Base-by-base conservation (phyloP, 1,140 invertebrate genomes). In the Limonius californicus region DNA sequence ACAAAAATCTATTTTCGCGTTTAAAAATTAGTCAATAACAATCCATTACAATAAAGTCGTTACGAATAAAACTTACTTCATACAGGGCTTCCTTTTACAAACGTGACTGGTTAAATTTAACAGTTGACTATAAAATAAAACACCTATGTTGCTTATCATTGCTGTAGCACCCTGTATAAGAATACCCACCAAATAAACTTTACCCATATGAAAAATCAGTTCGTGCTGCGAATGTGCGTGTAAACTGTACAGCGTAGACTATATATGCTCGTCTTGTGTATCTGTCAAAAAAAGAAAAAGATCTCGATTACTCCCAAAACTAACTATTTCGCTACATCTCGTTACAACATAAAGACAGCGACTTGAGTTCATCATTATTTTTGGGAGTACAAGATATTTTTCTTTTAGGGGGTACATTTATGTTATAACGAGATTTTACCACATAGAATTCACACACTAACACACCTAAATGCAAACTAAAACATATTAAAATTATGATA, bases 241-340 rank as follows among this genome's bases (percentile, higher is more conserved):
- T 50, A 50, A 18, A 50, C 45, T 18, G 45, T 54, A 56, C 47
- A 19, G 20, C 23, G 64, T 56, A 50, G 58, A 62, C 79, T 79
- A 84, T 74, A 83, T 83, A 73, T 79, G 79, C 76, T 84, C 82
- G 70, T 84, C 82, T 74, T 81, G 81, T 71, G 83, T 82, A 82
- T 84, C 82, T 84, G 82, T 72, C 69, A 77, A 81, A 77, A 79
- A 76, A 80, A 80, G 82, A 39, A 39, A 81, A 82, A 77, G 77
- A 77, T 77, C 68, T 74, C 63, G 35, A 72, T 66, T 61, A 60
- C 74, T 76, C 74, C 74, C 74, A 76, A 69, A 65, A 59, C 55
- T 47, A 42, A 45, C 54, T 23, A 56, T 16, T 54, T 16, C 32
- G 14, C 16, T 55, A 39, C 32, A 83, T 83, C 82, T 83, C 82